Percentiles rank a stretch among this genome's conserved stretches.
These are phyloP conservation scores for Stylophora pistillata DNA, from an alignment of 64 coral and sea anemone species.

Conservation along the genomic window DNA sequence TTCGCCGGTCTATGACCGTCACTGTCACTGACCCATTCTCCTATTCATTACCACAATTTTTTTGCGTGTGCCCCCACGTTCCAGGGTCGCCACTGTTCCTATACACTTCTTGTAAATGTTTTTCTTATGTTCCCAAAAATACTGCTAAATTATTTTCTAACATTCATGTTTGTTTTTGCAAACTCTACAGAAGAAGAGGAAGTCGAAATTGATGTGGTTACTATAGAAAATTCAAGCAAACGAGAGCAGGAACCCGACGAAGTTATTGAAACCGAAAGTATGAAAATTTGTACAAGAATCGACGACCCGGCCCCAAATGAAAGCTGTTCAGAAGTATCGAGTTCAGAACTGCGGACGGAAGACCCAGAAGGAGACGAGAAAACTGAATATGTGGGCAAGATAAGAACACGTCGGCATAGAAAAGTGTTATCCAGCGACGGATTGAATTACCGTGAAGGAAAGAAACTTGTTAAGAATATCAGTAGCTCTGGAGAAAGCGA, in stretches of 20 bases:
- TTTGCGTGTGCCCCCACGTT: neutral
- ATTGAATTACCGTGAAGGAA: conserved; percentile 61
- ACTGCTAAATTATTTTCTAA: conserved; percentile 51
- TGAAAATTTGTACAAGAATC: conserved; percentile 25
- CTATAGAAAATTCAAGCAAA: conserved; percentile 87
- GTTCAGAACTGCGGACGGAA: conserved; percentile 36
- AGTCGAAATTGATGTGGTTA: conserved; percentile 90
- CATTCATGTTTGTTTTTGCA: conserved; percentile 54
- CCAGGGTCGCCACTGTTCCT: neutral
- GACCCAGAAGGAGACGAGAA: conserved; percentile 70
- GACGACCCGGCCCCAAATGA: conserved; percentile 23
- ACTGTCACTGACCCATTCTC: conserved; percentile 15
- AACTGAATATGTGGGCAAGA: conserved; percentile 74
- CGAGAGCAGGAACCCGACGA: conserved; percentile 30
- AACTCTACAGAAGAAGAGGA: conserved; percentile 88
- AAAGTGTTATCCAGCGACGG: conserved; percentile 65
- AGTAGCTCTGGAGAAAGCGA: conserved; percentile 81
- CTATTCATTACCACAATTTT: conserved; percentile 8
- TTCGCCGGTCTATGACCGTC: conserved; percentile 39
- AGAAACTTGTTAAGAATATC: conserved; percentile 65
- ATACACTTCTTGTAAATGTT: neutral
- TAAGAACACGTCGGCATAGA: conserved; percentile 53
- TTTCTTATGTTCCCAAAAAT: neutral
- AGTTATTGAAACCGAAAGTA: conserved; percentile 34
- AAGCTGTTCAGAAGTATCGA: conserved; percentile 45